These are phyloP conservation scores for Hucho hucho DNA, from an alignment of 2,113 vertebrate genomes.

Conservation along the genomic window DNA sequence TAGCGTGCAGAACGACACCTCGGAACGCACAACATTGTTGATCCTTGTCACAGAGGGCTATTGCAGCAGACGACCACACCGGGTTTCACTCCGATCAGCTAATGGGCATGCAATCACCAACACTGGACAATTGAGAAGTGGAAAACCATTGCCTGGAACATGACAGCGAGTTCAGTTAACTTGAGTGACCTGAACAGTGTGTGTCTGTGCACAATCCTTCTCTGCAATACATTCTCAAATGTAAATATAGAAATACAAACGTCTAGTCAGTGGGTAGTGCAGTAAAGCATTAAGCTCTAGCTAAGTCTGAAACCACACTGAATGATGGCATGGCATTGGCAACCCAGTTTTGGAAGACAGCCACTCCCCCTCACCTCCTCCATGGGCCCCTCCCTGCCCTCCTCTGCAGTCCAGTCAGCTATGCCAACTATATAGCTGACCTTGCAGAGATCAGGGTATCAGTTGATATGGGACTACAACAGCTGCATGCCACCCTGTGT, in stretches of 20 bases:
- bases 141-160: no score
- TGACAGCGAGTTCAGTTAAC: no score
- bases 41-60: no score
- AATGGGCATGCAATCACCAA: no score
- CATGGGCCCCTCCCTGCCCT: not conserved
- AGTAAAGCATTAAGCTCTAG: not conserved
- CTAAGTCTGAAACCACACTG: not conserved
- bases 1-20: no score
- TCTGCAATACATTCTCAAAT: not conserved
- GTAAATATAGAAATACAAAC: not conserved
- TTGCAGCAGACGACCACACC: no score
- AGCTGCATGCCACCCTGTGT: slow-evolving; percentile 4
- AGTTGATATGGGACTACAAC: slow-evolving; percentile 5
- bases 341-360: slow-evolving; percentile 21
- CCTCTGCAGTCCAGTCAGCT: slow-evolving; percentile 1
- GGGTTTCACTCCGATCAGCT: no score
- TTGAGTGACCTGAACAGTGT: no score
- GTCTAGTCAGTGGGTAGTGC: no score
- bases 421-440: slow-evolving; percentile 20
- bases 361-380: not conserved
- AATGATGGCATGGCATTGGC: not conserved
- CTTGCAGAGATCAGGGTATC: slow-evolving; percentile 4
- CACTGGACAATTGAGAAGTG: no score
- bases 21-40: no score
- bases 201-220: not conserved